Conservation (phyloP, 2,797 vertebrate species). For the Florisuga fusca region DNA sequence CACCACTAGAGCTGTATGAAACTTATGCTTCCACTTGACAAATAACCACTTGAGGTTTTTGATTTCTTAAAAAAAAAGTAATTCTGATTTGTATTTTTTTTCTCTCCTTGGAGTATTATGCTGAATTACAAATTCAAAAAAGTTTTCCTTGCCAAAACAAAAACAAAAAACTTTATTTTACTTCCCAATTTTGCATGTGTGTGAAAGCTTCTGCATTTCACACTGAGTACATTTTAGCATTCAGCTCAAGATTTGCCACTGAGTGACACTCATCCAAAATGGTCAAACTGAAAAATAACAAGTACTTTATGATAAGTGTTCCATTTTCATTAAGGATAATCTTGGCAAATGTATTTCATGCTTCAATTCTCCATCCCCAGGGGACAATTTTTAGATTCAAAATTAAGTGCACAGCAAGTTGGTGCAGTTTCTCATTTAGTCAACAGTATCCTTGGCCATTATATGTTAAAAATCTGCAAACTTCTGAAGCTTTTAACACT, state of each 20-base stretch:
- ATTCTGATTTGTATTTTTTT: not conserved
- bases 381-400: not conserved
- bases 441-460: not conserved
- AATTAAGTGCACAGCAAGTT: not conserved
- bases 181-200: not conserved
- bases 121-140: not conserved
- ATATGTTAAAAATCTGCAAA: not conserved
- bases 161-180: not conserved
- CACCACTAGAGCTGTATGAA: constrained; percentile 29
- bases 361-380: not conserved
- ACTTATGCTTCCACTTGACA: not conserved
- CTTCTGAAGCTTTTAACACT: not conserved
- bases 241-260: not conserved
- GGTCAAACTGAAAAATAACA: constrained; percentile 25
- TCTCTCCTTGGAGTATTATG: not conserved
- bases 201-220: not conserved
- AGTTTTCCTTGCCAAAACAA: not conserved
- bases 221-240: not conserved
- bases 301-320: constrained; percentile 5
- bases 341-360: constrained; percentile 25
- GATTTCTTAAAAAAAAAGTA: not conserved
- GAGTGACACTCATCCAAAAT: constrained; percentile 4
- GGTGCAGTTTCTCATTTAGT: not conserved
- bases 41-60: not conserved
- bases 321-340: constrained; percentile 41